A percentile compares a stretch with the other conserved stretches of the same genome.
Evolutionary conservation across 1,140 invertebrate genomes (phyloP).

Genomic region (Lethrus apterus): DNA sequence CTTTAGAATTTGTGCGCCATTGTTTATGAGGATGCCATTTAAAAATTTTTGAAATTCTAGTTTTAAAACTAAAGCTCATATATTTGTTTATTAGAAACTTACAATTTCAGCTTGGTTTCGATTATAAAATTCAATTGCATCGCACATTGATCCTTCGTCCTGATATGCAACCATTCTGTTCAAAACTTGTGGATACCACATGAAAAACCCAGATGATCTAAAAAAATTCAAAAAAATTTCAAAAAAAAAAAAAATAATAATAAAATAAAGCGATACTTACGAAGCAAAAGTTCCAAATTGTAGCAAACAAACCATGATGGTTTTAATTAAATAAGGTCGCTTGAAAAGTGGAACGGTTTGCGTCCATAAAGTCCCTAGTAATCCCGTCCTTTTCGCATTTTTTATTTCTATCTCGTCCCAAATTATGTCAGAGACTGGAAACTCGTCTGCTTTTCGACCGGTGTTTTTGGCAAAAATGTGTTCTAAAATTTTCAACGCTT

Average conservation of each 20-base stretch:
- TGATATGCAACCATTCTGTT: conserved; percentile 39
- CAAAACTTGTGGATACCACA: conserved; percentile 50
- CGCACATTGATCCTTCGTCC: not conserved
- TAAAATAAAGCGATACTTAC: conserved; percentile 28
- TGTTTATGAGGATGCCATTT: too few species aligned
- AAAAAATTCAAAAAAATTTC: too few species aligned
- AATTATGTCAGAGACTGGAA: conserved; percentile 46
- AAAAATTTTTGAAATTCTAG: too few species aligned
- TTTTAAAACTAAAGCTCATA: not conserved
- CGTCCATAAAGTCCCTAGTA: conserved; percentile 38
- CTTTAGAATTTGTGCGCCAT: too few species aligned
- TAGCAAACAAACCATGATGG: conserved; percentile 48
- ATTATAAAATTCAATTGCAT: not conserved
- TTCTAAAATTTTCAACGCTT: conserved; percentile 53
- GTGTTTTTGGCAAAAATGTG: conserved; percentile 54
- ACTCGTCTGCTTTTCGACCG: conserved; percentile 51
- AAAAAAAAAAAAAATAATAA: not conserved
- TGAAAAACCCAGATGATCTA: conserved; percentile 47
- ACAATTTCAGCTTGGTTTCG: not conserved
- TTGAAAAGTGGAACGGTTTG: conserved; percentile 46
- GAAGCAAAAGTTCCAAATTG: conserved; percentile 49
- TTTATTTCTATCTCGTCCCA: conserved; percentile 21
- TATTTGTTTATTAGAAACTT: conserved; percentile 2
- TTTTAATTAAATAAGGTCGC: conserved; percentile 45
- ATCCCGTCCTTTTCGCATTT: conserved; percentile 15